Evolutionary conservation across 2,797 vertebrate species (phyloP).

Genomic region (Macrochelys suwanniensis): DNA sequence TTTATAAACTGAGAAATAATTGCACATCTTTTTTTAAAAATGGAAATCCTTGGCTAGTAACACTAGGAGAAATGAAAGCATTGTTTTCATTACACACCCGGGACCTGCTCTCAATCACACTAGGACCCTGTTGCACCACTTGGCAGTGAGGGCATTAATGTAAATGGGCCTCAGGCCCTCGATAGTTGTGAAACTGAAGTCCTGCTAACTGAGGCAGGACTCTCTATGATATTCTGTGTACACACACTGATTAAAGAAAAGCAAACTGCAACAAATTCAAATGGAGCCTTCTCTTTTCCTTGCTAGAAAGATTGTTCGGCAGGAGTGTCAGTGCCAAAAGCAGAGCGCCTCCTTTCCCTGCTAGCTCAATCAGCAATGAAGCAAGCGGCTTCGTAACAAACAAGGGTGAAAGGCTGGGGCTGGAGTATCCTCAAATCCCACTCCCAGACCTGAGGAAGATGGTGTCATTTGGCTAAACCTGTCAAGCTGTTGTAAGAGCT

Average conservation of each 20-base stretch:
- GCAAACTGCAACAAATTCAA: not conserved
- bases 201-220: slow-evolving; percentile 11
- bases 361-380: slow-evolving; percentile 11
- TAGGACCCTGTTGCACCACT: slow-evolving; percentile 13
- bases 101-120: slow-evolving; percentile 33
- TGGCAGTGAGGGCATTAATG: not conserved
- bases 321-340: not conserved
- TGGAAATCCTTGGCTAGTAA: slow-evolving; percentile 62
- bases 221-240: not conserved
- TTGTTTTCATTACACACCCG: slow-evolving; percentile 47
- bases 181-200: not conserved
- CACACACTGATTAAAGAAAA: not conserved
- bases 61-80: slow-evolving; percentile 27
- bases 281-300: not conserved
- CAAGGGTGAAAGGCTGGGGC: slow-evolving; percentile 65
- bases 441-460: slow-evolving; percentile 77
- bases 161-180: slow-evolving; percentile 60
- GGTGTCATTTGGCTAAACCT: slow-evolving; percentile 76
- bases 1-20: slow-evolving; percentile 51
- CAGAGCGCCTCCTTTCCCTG: not conserved
- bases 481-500: slow-evolving; percentile 81
- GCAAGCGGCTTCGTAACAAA: slow-evolving; percentile 47
- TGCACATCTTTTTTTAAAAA: slow-evolving; percentile 34
- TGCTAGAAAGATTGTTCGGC: not conserved
- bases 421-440: slow-evolving; percentile 68